Percentiles rank a stretch among this genome's conserved stretches.
Conservation (phyloP, 2,113 vertebrate species). For the Aldabrachelys gigantea region DNA sequence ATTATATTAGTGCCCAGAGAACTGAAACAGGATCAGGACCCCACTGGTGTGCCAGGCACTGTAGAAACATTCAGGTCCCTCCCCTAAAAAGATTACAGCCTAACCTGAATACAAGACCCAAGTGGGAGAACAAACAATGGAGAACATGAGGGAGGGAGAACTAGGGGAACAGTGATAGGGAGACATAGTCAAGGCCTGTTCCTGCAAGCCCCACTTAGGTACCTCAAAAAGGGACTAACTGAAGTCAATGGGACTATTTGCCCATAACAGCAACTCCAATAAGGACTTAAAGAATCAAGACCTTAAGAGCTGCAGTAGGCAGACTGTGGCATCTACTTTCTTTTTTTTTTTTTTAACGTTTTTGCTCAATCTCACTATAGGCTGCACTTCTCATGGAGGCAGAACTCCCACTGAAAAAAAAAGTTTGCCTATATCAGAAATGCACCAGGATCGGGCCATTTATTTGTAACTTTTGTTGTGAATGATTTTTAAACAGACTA, state of each 20-base stretch:
- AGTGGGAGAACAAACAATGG: rapidly evolving
- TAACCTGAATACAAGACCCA: rapidly evolving
- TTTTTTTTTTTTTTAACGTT: background rate
- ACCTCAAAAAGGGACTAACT: background rate
- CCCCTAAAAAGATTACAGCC: background rate
- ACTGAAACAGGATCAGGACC: background rate
- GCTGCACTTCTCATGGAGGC: background rate
- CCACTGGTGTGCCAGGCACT: background rate
- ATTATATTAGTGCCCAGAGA: background rate
- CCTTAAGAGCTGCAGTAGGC: background rate
- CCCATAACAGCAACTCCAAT: background rate
- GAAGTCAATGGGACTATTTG: background rate
- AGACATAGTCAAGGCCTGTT: background rate
- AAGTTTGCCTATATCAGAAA: background rate
- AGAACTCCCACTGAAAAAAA: background rate
- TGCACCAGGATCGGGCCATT: background rate
- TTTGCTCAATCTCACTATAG: background rate
- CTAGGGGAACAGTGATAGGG: background rate
- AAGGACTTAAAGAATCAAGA: background rate
- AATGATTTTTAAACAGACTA: background rate
- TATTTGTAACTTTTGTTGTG: background rate
- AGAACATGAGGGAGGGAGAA: background rate
- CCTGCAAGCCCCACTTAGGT: background rate
- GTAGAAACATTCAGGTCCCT: background rate
- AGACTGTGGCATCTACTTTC: background rate